These are phyloP conservation scores for Pogonognathellus flavescens DNA, from an alignment of 1,140 invertebrate species.

Conservation along the genomic window DNA sequence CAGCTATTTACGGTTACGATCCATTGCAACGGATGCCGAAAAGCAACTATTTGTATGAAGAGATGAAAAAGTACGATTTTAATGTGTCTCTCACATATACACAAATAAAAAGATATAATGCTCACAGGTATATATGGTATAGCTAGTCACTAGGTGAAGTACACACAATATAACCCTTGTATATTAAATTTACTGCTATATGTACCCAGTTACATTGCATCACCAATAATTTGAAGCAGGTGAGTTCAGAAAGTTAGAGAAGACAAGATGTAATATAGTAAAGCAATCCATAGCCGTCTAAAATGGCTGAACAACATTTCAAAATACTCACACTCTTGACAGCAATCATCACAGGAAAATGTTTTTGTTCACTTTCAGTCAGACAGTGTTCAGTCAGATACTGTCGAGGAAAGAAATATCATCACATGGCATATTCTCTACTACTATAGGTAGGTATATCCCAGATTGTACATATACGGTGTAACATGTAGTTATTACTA, in stretches of 20 bases:
- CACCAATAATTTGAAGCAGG: not conserved
- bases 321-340: conserved; percentile 60
- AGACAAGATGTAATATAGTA: conserved; percentile 10
- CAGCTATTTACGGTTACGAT: conserved; percentile 16
- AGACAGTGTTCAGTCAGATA: not conserved
- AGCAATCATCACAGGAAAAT: conserved; percentile 62
- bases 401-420: not conserved
- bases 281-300: conserved; percentile 33
- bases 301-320: conserved; percentile 65
- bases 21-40: not conserved
- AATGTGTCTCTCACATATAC: too few relatives aligned
- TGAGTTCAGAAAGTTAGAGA: conserved; percentile 20
- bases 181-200: too few relatives aligned
- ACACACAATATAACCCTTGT: too few relatives aligned
- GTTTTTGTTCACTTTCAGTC: conserved; percentile 46
- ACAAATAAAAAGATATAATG: too few relatives aligned
- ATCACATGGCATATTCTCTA: not conserved
- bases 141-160: too few relatives aligned
- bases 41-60: too few relatives aligned
- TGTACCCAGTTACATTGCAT: too few relatives aligned
- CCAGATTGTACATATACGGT: not conserved
- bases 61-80: too few relatives aligned
- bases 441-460: not conserved
- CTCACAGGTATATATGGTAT: too few relatives aligned
- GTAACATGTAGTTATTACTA: not conserved